Conservation (phyloP, 2,797 vertebrate genomes). For the Bovichtus diacanthus region DNA sequence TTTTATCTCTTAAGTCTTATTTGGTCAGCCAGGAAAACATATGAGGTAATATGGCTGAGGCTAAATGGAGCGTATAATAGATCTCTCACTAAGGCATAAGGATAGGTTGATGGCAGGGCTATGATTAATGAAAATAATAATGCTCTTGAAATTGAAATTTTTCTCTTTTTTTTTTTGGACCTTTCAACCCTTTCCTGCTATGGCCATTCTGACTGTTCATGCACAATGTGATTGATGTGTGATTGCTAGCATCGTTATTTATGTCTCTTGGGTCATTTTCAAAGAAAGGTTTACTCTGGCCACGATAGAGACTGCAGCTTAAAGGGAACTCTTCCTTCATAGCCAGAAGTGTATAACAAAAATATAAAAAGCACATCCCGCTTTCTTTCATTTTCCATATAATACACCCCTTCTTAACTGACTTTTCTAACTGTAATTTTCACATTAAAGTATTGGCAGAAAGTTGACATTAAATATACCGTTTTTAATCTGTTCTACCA, state of each 20-base stretch:
- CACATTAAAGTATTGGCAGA: conserved; percentile 11
- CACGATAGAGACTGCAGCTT: conserved; percentile 47
- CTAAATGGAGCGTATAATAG: conserved; percentile 99
- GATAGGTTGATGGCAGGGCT: conserved; percentile 95
- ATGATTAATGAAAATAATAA: conserved; percentile 99
- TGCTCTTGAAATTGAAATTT: conserved; percentile 99
- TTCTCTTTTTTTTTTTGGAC: conserved; percentile 90
- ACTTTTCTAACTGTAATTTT: conserved; percentile 43
- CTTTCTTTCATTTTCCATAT: conserved; percentile 42
- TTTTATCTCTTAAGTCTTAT: conserved; percentile 99
- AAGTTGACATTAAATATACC: conserved; percentile 16
- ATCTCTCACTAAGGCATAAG: conserved; percentile 99
- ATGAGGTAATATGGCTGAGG: conserved; percentile 99
- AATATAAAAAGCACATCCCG: neutral
- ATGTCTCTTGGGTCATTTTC: conserved; percentile 69
- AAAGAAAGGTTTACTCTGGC: conserved; percentile 50
- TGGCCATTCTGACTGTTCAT: conserved; percentile 92
- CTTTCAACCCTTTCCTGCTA: conserved; percentile 81
- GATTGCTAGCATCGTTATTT: conserved; percentile 84
- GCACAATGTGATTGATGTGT: conserved; percentile 92
- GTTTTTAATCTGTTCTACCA: conserved; percentile 3
- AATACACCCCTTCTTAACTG: conserved; percentile 26
- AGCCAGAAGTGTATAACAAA: conserved; percentile 38
- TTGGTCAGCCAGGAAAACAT: conserved; percentile 99
- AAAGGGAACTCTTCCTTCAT: conserved; percentile 60